Evolutionary conservation across 2,113 vertebrate genomes (phyloP).

Genomic region (Fregata magnificens): DNA sequence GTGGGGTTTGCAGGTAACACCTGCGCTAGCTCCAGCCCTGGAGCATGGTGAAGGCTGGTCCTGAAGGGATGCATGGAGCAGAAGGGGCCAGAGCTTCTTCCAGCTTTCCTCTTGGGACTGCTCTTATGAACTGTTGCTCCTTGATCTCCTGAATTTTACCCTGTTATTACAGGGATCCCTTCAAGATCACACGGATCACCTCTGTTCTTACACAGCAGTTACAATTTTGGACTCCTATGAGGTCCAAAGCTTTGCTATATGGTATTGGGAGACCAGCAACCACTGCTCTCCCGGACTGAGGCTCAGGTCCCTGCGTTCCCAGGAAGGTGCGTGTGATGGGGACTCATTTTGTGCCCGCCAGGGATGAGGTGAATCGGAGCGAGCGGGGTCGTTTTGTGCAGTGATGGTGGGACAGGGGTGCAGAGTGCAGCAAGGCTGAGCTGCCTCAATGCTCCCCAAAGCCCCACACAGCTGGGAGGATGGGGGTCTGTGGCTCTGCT

Average conservation of each 20-base stretch:
- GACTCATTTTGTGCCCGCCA: not conserved
- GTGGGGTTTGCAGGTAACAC: not conserved
- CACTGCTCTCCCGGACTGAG: not conserved
- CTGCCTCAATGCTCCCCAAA: not conserved
- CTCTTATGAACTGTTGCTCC: not conserved
- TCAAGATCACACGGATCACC: not conserved
- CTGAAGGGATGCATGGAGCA: not conserved
- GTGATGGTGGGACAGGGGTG: not conserved
- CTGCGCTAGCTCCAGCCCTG: not conserved
- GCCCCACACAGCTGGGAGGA: not conserved
- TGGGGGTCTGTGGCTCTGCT: not conserved
- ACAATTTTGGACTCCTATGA: not conserved
- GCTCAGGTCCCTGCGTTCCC: not conserved
- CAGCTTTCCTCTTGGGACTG: not conserved
- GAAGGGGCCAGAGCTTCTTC: not conserved
- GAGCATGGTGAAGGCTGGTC: too few relatives aligned
- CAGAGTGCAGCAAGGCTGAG: not conserved
- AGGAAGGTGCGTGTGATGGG: not conserved
- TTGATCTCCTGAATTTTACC: not conserved
- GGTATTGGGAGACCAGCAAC: not conserved
- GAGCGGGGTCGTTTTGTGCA: not conserved
- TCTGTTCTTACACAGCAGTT: not conserved
- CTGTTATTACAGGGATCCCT: not conserved
- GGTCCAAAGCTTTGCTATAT: not conserved
- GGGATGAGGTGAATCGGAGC: not conserved